Evolutionary conservation across 2,888 invertebrate species (phyloP), one percentile per base, ranked within the genome.

Genomic region (Cotesia congregata): DNA sequence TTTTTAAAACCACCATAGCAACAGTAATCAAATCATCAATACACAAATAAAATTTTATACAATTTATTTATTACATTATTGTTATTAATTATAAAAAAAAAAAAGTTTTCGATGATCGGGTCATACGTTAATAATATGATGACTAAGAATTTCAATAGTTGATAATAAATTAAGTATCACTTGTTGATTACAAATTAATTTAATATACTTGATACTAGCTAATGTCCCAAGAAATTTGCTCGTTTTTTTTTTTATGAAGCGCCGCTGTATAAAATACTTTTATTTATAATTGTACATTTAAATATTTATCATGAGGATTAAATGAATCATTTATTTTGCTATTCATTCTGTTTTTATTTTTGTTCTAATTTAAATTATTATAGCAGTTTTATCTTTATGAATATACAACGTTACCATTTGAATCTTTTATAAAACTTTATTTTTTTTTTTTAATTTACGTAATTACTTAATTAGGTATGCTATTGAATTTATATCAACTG

Each of bases 161-260:
- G 1, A 50, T 9, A 9, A 50, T 12, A 50, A 12, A 0, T 50
- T 9, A 12, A 1, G 50, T 12, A 50, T 50, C 50, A 1, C 50
- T 50, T 12, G 2, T 50, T 50, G 4, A 50, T 2, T 50, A 12
- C 30, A 50, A 50, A 50, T 7, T 50, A 50, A 12, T 12, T 50
- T 4, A 50, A 50, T 50, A 7, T 50, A 50, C 50, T 78, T 70
- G 77, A 83, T 83, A 83, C 91, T 91, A 91, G 91, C 91, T 90
- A 90, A 90, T 90, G 91, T 91, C 91, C 91, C 90, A 90, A 87
- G 90, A 90, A 90, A 90, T 91, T 2, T 30, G 2, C 30, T 30
- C 91, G 81, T 78, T 71, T 20, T 68, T 75, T 69, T 61, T 76
- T 76, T 4, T 50, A 50, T 50, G 7, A 50, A 50, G 12, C 12